A percentile compares a stretch with the other conserved stretches of the same genome.
These are phyloP conservation scores for Pitangus sulphuratus DNA, from an alignment of 2,797 vertebrate genomes.

Conservation along the genomic window DNA sequence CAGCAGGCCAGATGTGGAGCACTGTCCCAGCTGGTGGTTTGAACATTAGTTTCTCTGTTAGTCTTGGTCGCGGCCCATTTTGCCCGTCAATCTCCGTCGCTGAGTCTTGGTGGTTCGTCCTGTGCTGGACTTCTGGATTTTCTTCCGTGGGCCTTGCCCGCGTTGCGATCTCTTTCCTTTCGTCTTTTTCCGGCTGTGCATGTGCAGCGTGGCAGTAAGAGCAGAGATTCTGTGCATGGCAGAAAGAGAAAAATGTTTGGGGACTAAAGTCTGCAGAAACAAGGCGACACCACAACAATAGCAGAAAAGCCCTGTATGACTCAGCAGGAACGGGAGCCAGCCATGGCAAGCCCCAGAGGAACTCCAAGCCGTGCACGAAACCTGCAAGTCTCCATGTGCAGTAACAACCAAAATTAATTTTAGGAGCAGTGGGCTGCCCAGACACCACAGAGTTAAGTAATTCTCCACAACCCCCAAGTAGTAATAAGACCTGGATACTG, in stretches of 20 bases:
- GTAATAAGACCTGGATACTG: neutral
- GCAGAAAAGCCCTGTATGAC: neutral
- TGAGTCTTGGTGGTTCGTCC: slow-evolving; percentile 85
- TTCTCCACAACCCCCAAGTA: neutral
- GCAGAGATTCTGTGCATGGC: slow-evolving; percentile 73
- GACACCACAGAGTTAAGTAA: neutral
- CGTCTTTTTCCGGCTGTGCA: slow-evolving; percentile 76
- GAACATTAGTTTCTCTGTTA: slow-evolving; percentile 21
- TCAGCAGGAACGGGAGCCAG: neutral
- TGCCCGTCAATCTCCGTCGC: slow-evolving; percentile 83
- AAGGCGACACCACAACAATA: neutral
- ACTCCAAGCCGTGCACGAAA: neutral
- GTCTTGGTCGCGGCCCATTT: slow-evolving; percentile 69
- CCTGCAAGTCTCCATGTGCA: neutral
- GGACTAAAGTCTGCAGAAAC: neutral
- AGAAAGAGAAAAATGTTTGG: neutral
- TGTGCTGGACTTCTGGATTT: slow-evolving; percentile 57
- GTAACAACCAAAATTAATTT: neutral
- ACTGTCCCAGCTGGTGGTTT: neutral
- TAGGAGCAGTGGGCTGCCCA: neutral
- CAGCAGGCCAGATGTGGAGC: neutral
- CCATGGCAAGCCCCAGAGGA: neutral
- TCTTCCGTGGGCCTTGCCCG: slow-evolving; percentile 68
- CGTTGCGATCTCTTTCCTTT: slow-evolving; percentile 73
- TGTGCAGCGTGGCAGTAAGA: slow-evolving; percentile 82